phyloP scores from a whole-genome alignment of 1,140 invertebrate species.

The Hirudo medicinalis region DNA sequence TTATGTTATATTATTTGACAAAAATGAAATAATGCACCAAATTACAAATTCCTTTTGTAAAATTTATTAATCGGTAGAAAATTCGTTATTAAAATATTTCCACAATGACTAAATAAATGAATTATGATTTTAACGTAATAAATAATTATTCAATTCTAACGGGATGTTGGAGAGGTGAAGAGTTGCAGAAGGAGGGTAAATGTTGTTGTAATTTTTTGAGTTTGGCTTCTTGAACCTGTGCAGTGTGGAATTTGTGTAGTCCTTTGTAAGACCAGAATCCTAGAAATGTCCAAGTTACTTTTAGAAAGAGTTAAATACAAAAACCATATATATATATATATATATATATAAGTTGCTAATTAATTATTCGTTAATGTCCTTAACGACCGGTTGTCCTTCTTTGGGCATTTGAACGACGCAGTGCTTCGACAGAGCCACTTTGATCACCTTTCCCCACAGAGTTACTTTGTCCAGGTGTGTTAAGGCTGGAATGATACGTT shows the following conservation, averaged over 20 bases:
- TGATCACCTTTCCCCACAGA: conserved; percentile 87
- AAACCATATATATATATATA: no score
- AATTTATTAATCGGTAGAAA: no score
- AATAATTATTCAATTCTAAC: conserved; percentile 25
- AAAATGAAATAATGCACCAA: no score
- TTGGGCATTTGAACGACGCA: conserved; percentile 95
- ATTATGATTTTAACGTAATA: no score
- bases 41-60: no score
- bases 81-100: no score
- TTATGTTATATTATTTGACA: no score
- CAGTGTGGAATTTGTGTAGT: conserved; percentile 86
- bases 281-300: conserved; percentile 24
- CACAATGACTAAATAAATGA: no score
- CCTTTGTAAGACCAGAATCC: conserved; percentile 92
- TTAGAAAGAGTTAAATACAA: no score
- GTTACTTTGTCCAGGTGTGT: conserved; percentile 93
- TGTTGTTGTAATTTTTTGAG: conserved; percentile 98
- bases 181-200: conserved; percentile 93
- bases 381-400: conserved; percentile 70
- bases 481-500: conserved; percentile 59
- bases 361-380: no score
- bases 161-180: conserved; percentile 99
- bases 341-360: no score
- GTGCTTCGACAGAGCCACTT: conserved; percentile 94
- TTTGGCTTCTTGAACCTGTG: conserved; percentile 99